Evolutionary conservation across 2,888 invertebrate species (phyloP), one percentile per base, ranked within the genome.

Genomic region (Drosophila acutilabella): DNA sequence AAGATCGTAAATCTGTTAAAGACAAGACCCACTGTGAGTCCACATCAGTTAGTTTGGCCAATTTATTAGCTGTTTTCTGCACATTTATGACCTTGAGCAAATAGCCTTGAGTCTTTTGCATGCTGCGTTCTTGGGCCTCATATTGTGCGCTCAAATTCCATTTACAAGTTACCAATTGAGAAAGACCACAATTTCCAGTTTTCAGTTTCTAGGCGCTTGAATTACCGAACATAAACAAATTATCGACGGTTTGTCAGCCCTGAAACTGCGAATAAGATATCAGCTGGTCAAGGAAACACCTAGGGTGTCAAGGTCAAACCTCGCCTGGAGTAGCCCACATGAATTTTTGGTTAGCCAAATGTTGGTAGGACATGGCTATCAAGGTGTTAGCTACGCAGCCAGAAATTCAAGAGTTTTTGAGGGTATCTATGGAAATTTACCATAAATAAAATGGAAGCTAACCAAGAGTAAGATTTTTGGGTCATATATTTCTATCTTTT

Each of bases 151-250:
- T 20, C 54, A 54, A 20, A 18, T 44, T 33, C 30, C 59, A 56
- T 30, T 54, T 78, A 75, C 65, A 83, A 88, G 86, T 83, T 75
- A 13, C 42, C 54, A 41, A 14, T 23, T 52, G 20, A 20, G n/a
- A 45, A 2, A 26, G 23, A 30, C 30, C 45, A 16, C 16, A 42
- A 4, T 33, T 16, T 14, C 20, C 47, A 33, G 54, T 8, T 18
- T 48, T 26, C 54, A 58, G 47, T 50, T 47, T 20, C 47, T 58
- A 65, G 61, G 64, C 51, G 59, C 44, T 38, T 62, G 58, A 48
- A 77, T 69, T 75, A 88, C 71, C 88, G 88, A 71, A 50, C 70
- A 82, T 87, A 85, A 85, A 59, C 67, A 85, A 77, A 85, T 85
- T 85, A 85, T 85, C 77, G 77, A 69, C 85, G 84, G 85, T 80